phyloP scores from a whole-genome alignment of 2,888 invertebrate genomes.

The Micropterix aruncella region DNA sequence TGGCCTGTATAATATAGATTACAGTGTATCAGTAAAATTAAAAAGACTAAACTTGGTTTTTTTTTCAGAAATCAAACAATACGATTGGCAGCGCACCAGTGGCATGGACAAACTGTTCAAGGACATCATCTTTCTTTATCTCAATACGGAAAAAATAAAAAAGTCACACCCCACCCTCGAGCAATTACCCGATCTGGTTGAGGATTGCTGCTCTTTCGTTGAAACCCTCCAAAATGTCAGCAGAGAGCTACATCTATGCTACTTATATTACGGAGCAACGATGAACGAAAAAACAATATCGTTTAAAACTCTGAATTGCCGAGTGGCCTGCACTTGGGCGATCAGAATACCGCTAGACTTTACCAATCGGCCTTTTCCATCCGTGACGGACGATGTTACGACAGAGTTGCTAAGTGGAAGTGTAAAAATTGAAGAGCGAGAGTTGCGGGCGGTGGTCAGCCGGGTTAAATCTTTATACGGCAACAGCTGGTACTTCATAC shows the following conservation, averaged over 20 bases:
- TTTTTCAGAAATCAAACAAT: not conserved
- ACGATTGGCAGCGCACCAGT: not conserved
- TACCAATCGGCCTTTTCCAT: not conserved
- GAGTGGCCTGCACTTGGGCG: not conserved
- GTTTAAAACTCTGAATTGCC: not conserved
- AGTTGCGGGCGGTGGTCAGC: not conserved
- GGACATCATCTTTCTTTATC: not conserved
- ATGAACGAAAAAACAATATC: not conserved
- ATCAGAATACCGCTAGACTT: not conserved
- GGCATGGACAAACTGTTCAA: not conserved
- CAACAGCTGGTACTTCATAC: not conserved
- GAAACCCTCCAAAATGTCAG: not conserved
- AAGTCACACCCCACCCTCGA: not conserved
- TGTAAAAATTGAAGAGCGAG: not conserved
- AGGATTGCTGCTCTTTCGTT: not conserved
- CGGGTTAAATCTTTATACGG: not conserved
- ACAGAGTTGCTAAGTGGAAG: not conserved
- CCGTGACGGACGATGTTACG: not conserved
- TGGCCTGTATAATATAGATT: too few relatives aligned
- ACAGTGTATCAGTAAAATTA: too few relatives aligned
- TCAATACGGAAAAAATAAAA: not conserved
- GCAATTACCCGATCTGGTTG: not conserved
- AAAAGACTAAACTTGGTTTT: too few relatives aligned
- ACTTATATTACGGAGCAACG: not conserved
- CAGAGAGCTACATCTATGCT: not conserved